A percentile compares a stretch with the other conserved stretches of the same genome.
phyloP scores from a whole-genome alignment of 1,140 invertebrate genomes.

The Musca vetustissima region DNA sequence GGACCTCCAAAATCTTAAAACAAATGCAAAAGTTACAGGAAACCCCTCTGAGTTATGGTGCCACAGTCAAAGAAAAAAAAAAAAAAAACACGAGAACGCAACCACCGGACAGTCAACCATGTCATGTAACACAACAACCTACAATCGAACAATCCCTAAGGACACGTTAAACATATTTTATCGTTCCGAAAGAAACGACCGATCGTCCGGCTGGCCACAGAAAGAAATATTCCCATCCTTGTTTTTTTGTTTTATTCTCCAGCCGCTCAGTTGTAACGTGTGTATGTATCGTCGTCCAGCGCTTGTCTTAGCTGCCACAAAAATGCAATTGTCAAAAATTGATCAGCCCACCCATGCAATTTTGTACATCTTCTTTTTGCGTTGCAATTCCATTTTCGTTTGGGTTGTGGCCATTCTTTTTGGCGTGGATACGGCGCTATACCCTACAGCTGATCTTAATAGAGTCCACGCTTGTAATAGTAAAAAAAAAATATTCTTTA shows the following conservation, averaged over 20 bases:
- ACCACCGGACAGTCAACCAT: background rate
- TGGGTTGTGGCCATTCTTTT: no score
- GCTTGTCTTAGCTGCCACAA: no score
- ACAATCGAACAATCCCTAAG: slow-evolving; percentile 9
- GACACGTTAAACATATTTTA: slow-evolving; percentile 17
- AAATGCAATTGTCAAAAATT: slow-evolving; percentile 19
- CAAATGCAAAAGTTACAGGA: slow-evolving; percentile 8
- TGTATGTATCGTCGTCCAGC: no score
- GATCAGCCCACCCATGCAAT: slow-evolving; percentile 18
- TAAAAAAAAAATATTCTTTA: no score
- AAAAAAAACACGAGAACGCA: background rate
- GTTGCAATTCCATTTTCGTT: no score
- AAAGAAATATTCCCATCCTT: background rate
- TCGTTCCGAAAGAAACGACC: background rate
- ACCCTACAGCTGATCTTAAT: no score
- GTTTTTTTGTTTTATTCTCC: background rate
- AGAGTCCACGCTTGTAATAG: no score
- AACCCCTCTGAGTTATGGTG: slow-evolving; percentile 17
- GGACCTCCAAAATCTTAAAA: background rate
- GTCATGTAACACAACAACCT: background rate
- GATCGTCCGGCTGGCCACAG: no score
- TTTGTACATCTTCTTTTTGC: slow-evolving; percentile 1
- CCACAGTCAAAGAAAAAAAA: no score
- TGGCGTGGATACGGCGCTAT: no score
- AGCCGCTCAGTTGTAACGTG: no score